Base-by-base conservation (phyloP, 1,140 invertebrate genomes). In the Drosophila kurseongensis region DNA sequence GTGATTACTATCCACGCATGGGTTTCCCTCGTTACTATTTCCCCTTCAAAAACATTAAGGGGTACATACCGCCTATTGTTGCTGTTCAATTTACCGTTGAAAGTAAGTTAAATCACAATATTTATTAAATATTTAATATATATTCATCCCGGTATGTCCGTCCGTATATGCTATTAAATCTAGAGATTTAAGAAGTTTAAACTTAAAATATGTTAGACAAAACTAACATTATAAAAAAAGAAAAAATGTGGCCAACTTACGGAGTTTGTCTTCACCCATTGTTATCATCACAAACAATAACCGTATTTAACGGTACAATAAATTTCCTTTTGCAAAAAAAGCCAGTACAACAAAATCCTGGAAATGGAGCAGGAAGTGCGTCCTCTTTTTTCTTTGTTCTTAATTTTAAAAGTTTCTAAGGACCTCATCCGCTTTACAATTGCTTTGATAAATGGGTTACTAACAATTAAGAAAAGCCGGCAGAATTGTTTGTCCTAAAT, bases 1-100 rank as follows among this genome's bases (percentile, higher is more conserved):
- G 98, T 79, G 94, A 95, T 66, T 98, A 97, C 93, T 95, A 95
- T 82, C 97, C 97, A 35, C 93, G 94, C 44, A 95, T 95, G 66
- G 96, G 96, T 59, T 97, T 97, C 92, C 95, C 95, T 29, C 94
- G 94, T 10, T 96, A 94, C 91, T 97, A 95, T 92, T 97, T 96
- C 93, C 96, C 96, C n/a, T 97, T 96, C 93, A 94, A 93, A 92
- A 97, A 97, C 92, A 94, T 95, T 81, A 94, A 95, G 48, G 97
- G 96, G 16, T 98, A 98, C 91, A 94, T 97, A 63, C 97, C 97
- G 85, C 97, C 97, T 45, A 94, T 98, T 74, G 96, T 98, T 56
- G 97, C 97, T 85, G 96, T 98, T 50, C 95, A 96, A 92, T 98
- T 98, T 84, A 95, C 96, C 92, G 96, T 97, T 61, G 95, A 94